A percentile compares a stretch with the other conserved stretches of the same genome.
Conservation (phyloP, 2,888 invertebrate species). For the Sipunculus nudus region DNA sequence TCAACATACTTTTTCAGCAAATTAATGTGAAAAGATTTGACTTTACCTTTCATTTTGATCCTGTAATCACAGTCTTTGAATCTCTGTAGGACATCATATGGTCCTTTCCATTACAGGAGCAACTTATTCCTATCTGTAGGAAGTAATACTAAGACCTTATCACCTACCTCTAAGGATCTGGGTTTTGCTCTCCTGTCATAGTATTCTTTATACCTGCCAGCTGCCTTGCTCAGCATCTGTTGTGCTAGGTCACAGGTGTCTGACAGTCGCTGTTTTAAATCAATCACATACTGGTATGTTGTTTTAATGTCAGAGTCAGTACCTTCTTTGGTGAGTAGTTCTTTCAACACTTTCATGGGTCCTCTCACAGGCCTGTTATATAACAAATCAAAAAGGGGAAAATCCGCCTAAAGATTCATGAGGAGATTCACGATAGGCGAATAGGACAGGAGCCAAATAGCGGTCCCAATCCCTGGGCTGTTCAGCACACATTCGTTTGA, state of each 20-base stretch:
- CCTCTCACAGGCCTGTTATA: constrained; percentile 39
- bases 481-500: constrained; percentile 20
- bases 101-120: constrained; percentile 2
- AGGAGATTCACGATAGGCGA: constrained; percentile 39
- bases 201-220: background rate
- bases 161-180: background rate
- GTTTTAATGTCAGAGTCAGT: background rate
- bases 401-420: constrained; percentile 30
- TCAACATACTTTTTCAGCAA: constrained; percentile 9
- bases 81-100: background rate
- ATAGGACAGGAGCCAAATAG: constrained; percentile 30
- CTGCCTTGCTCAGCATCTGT: background rate
- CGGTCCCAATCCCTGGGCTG: constrained; percentile 38
- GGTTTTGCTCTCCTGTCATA: constrained; percentile 2
- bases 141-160: background rate
- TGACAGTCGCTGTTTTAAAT: too few relatives aligned
- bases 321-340: constrained; percentile 20
- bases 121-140: background rate
- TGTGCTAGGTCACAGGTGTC: background rate
- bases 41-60: background rate
- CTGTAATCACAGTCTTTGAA: background rate
- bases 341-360: constrained; percentile 33
- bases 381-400: constrained; percentile 37
- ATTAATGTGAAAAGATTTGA: background rate
- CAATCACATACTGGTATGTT: too few relatives aligned